These are phyloP conservation scores for Periphyllus acericola DNA, from an alignment of 2,888 invertebrate species.

Conservation along the genomic window DNA sequence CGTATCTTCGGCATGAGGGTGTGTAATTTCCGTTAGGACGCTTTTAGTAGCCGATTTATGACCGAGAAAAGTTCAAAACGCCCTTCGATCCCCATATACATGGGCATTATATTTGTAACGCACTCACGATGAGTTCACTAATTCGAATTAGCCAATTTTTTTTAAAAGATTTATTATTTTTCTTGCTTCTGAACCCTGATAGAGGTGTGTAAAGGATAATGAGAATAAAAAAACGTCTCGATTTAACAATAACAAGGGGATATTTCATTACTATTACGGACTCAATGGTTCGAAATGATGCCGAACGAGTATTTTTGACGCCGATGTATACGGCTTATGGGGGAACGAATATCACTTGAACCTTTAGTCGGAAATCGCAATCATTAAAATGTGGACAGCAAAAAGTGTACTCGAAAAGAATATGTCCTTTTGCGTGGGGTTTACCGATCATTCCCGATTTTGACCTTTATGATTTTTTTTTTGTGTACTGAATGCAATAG, in stretches of 20 bases:
- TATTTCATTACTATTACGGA: constrained; percentile 37
- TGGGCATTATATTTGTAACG: constrained; percentile 3
- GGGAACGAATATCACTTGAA: constrained; percentile 49
- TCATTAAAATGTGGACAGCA: constrained; percentile 46
- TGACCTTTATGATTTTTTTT: constrained; percentile 38
- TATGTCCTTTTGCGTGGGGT: constrained; percentile 26
- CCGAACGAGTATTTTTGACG: constrained; percentile 57
- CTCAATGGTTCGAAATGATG: constrained; percentile 58
- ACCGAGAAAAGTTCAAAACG: constrained; percentile 51
- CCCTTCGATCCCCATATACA: not conserved
- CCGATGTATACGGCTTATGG: not conserved
- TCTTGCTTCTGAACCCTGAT: too few relatives aligned
- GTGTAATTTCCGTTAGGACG: constrained; percentile 58
- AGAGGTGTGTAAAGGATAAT: constrained; percentile 13
- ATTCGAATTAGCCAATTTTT: constrained; percentile 33
- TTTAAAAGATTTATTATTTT: too few relatives aligned
- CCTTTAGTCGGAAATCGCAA: constrained; percentile 35
- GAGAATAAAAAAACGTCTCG: constrained; percentile 10
- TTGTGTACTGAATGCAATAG: not conserved
- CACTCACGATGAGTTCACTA: not conserved
- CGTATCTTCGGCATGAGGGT: constrained; percentile 26
- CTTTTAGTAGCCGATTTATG: constrained; percentile 59
- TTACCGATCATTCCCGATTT: constrained; percentile 43
- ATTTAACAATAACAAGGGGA: constrained; percentile 31
- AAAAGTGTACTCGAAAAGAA: constrained; percentile 39